Conservation (phyloP, 2,888 invertebrate genomes). For the Phyllotreta striolata region DNA sequence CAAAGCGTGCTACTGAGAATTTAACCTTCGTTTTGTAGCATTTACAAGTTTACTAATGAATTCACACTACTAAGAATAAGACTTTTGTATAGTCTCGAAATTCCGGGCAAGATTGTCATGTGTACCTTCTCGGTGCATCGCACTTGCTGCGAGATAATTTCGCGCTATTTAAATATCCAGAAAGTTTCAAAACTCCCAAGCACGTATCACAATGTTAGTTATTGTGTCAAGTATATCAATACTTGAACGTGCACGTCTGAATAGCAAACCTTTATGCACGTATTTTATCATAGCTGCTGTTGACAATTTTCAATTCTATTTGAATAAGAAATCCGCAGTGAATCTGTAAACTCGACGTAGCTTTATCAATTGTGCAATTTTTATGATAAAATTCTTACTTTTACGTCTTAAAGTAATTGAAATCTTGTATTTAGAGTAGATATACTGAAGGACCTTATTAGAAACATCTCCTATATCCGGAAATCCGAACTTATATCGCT, state of each 20-base stretch:
- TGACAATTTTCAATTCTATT: conserved; percentile 5
- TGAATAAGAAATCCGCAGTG: too few relatives aligned
- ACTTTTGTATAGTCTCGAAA: not conserved
- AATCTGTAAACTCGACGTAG: too few relatives aligned
- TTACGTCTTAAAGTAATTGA: too few relatives aligned
- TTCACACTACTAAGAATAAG: not conserved
- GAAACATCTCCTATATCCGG: not conserved
- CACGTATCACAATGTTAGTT: not conserved
- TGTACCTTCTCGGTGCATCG: too few relatives aligned
- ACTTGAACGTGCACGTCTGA: not conserved
- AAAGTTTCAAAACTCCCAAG: too few relatives aligned
- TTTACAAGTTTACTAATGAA: conserved; percentile 11
- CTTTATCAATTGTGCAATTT: too few relatives aligned
- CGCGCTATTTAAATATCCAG: too few relatives aligned
- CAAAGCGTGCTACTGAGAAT: not conserved
- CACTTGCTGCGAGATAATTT: too few relatives aligned
- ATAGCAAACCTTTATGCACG: conserved; percentile 6
- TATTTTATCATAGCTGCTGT: not conserved
- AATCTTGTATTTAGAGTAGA: too few relatives aligned
- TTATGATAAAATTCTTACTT: too few relatives aligned
- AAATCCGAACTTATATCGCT: conserved; percentile 1
- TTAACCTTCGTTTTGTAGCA: conserved; percentile 5
- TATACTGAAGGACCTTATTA: too few relatives aligned
- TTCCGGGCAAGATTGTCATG: not conserved
- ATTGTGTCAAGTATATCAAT: conserved; percentile 10